phyloP scores from a whole-genome alignment of 2,888 invertebrate species.

The Lymantria monacha region DNA sequence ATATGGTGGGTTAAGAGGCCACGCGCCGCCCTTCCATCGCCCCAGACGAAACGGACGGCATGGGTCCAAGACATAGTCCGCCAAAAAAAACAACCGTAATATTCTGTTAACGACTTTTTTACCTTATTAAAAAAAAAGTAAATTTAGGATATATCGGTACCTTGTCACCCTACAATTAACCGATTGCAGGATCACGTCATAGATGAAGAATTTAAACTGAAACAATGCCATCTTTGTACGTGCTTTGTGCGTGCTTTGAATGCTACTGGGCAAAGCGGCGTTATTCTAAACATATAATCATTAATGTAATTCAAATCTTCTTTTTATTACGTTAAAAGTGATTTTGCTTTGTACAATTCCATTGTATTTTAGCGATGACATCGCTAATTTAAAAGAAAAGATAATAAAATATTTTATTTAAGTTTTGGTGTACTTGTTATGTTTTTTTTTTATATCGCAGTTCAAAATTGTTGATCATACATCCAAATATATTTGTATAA shows the following conservation, averaged over 20 bases:
- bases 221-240: slow-evolving; percentile 69
- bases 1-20: too few species aligned
- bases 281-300: slow-evolving; percentile 19
- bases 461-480: too few species aligned
- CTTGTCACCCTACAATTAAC: slow-evolving; percentile 38
- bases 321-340: neutral
- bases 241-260: slow-evolving; percentile 58
- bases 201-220: slow-evolving; percentile 71
- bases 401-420: slow-evolving; percentile 32
- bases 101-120: too few species aligned
- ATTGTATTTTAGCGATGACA: slow-evolving; percentile 30
- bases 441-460: neutral
- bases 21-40: too few species aligned
- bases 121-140: too few species aligned
- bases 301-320: slow-evolving; percentile 12
- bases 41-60: too few species aligned
- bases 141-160: neutral
- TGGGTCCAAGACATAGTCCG: too few species aligned
- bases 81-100: too few species aligned
- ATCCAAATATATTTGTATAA: too few species aligned
- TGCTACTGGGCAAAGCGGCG: slow-evolving; percentile 23
- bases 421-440: slow-evolving; percentile 20
- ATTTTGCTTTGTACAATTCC: neutral
- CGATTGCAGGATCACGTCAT: slow-evolving; percentile 65
- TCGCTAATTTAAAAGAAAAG: slow-evolving; percentile 35